Percentiles rank a stretch among this genome's conserved stretches.
phyloP scores from a whole-genome alignment of 2,113 vertebrate species.

The Tinamus guttatus region DNA sequence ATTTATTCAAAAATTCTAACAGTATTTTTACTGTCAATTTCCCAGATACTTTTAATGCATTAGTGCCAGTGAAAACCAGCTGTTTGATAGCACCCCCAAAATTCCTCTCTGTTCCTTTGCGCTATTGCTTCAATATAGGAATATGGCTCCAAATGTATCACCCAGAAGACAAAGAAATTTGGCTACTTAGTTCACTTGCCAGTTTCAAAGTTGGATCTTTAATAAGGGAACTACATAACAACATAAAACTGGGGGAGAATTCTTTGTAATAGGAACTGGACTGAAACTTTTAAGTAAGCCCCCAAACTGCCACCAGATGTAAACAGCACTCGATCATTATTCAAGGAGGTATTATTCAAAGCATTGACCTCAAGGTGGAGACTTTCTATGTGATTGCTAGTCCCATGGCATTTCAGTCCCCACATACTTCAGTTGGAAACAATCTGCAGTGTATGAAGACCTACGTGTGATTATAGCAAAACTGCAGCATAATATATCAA shows the following conservation, averaged over 20 bases:
- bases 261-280: background rate
- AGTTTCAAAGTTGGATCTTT: background rate
- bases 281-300: constrained; percentile 10
- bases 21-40: background rate
- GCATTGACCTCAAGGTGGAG: constrained; percentile 50
- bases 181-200: background rate
- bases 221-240: background rate
- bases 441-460: constrained; percentile 56
- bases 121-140: background rate
- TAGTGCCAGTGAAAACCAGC: background rate
- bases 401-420: constrained; percentile 38
- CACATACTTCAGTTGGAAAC: constrained; percentile 60
- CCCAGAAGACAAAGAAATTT: background rate
- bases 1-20: background rate
- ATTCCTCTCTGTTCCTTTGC: background rate
- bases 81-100: background rate
- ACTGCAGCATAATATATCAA: constrained; percentile 53
- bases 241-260: background rate
- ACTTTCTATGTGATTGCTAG: constrained; percentile 53
- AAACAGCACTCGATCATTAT: constrained; percentile 52
- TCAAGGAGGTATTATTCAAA: constrained; percentile 42
- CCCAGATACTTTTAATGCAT: background rate
- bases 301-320: constrained; percentile 41
- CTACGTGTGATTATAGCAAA: constrained; percentile 56
- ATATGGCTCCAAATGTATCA: background rate